A percentile compares a stretch with the other conserved stretches of the same genome.
Conservation (phyloP, 2,797 vertebrate genomes). For the Arctocebus calabarensis region DNA sequence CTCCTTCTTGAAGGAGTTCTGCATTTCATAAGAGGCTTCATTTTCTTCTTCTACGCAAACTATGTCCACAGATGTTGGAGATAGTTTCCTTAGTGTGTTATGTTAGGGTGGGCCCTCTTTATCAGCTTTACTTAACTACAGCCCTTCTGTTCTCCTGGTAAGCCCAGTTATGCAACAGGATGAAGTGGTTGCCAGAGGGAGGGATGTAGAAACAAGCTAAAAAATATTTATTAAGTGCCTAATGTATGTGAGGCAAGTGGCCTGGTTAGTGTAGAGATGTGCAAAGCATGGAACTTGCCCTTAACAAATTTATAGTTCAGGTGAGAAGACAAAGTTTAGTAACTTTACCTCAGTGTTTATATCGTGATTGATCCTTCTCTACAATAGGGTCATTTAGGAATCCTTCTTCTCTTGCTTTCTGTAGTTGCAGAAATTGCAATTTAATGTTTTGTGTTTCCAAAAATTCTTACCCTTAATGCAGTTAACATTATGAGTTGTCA, state of each 20-base stretch:
- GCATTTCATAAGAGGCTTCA: neutral
- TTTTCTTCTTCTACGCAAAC: neutral
- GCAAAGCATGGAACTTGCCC: conserved; percentile 2
- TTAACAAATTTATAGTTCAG: neutral
- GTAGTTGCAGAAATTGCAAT: neutral
- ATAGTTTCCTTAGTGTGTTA: neutral
- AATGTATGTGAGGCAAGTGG: conserved; percentile 9
- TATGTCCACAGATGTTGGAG: neutral
- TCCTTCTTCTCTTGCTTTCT: neutral
- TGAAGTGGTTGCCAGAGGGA: neutral
- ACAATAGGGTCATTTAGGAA: neutral
- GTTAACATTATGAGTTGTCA: neutral
- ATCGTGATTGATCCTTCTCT: conserved; percentile 43
- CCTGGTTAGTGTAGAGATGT: neutral
- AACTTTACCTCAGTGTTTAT: conserved; percentile 34
- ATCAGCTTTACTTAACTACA: neutral
- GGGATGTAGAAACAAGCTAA: neutral
- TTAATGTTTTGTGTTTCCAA: conserved; percentile 34
- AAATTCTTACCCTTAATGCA: conserved; percentile 15
- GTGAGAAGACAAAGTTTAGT: conserved; percentile 35
- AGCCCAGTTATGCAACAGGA: neutral
- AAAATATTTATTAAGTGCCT: conserved; percentile 31
- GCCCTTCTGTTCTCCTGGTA: neutral
- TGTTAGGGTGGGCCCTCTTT: neutral
- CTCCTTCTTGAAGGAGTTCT: conserved; percentile 37